Base-by-base conservation (phyloP, 2,888 invertebrate species). In the Tanytarsus gracilentus region DNA sequence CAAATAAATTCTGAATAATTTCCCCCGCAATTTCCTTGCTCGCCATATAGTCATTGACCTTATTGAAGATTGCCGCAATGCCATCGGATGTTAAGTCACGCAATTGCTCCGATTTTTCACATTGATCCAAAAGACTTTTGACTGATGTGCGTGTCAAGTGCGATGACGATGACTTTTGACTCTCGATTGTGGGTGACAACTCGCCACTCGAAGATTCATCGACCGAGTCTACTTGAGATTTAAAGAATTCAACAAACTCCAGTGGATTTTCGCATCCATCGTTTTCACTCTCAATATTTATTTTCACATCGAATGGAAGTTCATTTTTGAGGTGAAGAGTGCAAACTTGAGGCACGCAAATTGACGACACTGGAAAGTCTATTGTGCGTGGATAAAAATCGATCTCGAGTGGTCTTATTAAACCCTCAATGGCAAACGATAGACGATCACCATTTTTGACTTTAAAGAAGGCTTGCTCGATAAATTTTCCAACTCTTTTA, bases 401-500 rank as follows among this genome's bases (percentile, higher is more conserved):
- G 14, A 59, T 30, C 9, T 59, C 33, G 5, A 59, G 23, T 1
- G 59, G 49, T n/a, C 30, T 59, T n/a, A 49, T 23, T 3, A 30
- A 11, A 9, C 59, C 59, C 16, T 59, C 30, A 23, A 59, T 48
- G 4, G 26, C 4, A 5, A 59, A 49, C 11, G 30, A 6, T 1
- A 59, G 21, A n/a, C 33, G 48, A 16, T 59, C 59, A 4, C 49
- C 59, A 33, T 59, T 59, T 23, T 49, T 59, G 3, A 59, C 59
- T 49, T 49, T 49, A 23, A 59, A 49, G 21, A 59, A 23, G n/a
- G 6, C n/a, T 25, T 49, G 33, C 14, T 59, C 49, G 6, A 48
- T 11, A 30, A 59, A 59, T 25, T 49, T 59, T 59, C 59, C 59
- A 30, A 30, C 14, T 33, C 23, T 59, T 14, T 14, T 7, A 30